Conservation (phyloP, 2,888 invertebrate species). For the Argyresthia albistria region DNA sequence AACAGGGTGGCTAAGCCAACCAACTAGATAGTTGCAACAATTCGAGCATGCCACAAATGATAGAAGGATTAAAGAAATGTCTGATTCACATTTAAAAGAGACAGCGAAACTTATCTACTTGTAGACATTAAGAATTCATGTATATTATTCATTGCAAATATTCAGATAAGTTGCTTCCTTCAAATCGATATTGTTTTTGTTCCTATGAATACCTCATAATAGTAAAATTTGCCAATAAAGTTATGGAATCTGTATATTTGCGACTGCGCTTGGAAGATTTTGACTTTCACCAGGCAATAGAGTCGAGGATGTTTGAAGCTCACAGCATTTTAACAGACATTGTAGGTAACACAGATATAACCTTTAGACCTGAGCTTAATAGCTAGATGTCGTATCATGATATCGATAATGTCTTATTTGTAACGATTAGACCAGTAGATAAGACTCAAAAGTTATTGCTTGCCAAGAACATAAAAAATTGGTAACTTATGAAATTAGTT, state of each 20-base stretch:
- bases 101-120: no score
- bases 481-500: neutral
- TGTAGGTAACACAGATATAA: neutral
- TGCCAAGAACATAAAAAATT: neutral
- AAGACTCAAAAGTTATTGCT: no score
- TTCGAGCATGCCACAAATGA: no score
- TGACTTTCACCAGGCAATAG: conserved; percentile 11
- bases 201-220: neutral
- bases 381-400: neutral
- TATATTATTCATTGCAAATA: conserved; percentile 16
- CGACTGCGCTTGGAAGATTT: conserved; percentile 13
- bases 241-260: conserved; percentile 21
- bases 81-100: no score
- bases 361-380: conserved; percentile 45
- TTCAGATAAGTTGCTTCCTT: conserved; percentile 10
- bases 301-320: conserved; percentile 23
- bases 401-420: neutral
- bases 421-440: no score
- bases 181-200: neutral
- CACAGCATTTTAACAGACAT: conserved; percentile 21
- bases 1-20: no score
- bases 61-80: no score
- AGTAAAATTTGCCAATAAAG: neutral
- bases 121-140: no score
- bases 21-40: no score